Evolutionary conservation across 2,888 invertebrate genomes (phyloP).

Genomic region (Cremastobaeus sp.): DNA sequence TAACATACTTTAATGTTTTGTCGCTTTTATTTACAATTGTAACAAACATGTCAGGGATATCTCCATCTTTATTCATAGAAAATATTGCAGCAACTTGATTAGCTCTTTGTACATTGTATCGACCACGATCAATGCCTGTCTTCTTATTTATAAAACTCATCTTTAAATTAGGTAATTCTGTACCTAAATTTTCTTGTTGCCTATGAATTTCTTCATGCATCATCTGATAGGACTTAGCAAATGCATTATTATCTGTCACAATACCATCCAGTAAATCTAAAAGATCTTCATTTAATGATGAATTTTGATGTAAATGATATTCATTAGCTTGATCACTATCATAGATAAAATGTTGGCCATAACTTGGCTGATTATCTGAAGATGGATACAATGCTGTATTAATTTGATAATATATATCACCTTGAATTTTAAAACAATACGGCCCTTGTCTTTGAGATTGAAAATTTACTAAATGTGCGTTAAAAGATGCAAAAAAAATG

Average conservation of each 20-base stretch:
- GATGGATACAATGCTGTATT: conserved; percentile 5
- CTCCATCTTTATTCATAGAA: conserved; percentile 57
- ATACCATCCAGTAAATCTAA: background rate
- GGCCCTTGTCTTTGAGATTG: background rate
- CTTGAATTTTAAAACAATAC: too few relatives aligned
- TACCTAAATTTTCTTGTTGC: conserved; percentile 4
- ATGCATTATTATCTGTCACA: background rate
- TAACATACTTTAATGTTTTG: conserved; percentile 48
- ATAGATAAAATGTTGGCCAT: conserved; percentile 4
- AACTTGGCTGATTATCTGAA: background rate
- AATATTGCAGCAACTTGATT: conserved; percentile 52
- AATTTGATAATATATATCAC: conserved; percentile 5
- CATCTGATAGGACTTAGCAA: conserved; percentile 6
- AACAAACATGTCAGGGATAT: conserved; percentile 59
- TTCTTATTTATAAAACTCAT: conserved; percentile 23
- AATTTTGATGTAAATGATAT: background rate
- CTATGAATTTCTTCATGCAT: conserved; percentile 1
- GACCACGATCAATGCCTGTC: conserved; percentile 41
- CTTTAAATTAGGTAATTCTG: background rate
- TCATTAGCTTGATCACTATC: background rate
- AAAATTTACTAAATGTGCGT: background rate
- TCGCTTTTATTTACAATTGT: conserved; percentile 50
- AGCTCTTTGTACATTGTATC: conserved; percentile 33
- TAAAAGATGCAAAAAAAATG: conserved; percentile 2
- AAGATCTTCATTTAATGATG: conserved; percentile 1